Base-by-base conservation (phyloP, 2,797 vertebrate genomes). In the Petrocephalus schoutedeni region DNA sequence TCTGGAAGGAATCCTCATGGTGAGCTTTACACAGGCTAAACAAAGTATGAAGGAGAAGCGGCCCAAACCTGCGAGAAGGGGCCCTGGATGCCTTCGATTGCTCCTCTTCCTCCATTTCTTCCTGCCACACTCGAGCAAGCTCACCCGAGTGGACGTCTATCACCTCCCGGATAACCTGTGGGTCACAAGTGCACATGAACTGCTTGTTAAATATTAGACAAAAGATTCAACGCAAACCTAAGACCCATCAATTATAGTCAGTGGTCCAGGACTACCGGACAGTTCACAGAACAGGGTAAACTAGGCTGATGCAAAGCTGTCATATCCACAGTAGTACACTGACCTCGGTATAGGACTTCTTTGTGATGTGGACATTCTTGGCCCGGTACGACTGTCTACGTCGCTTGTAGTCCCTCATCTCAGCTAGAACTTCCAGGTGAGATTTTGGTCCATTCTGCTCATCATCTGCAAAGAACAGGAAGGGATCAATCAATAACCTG, bases 341-440 rank as follows among this genome's bases (percentile, higher is more conserved):
- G 54, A 98, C 98, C 97, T 99, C 98, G 0, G 98, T 99, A 92
- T 99, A 99, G 1, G 98, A 98, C 89, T 99, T 99, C 94, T 99
- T 99, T 45, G 98, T 99, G 93, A 99, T 99, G 91, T 99, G 98
- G 85, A 99, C 98, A 23, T 99, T 99, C 94, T 99, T 99, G 74
- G 98, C 98, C 92, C 98, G 94, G 88, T 99, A 99, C 0, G 98
- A 99, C 92, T 99, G 98, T 0, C 98, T 96, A 8, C 98, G 95
- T 89, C 98, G 96, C 94, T 98, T 99, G 93, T 99, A 99, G 93
- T 99, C 98, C 90, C 98, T 96, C 96, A 99, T 99, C 95, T 99
- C 98, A 32, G 98, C 98, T 93, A 99, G 95, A 88, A 99, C 96
- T 96, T 99, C 98, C 89, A 99, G 95, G 86, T 99, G 98, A 86